Evolutionary conservation across 2,888 invertebrate species (phyloP).

Genomic region (Galerucella calmariensis): DNA sequence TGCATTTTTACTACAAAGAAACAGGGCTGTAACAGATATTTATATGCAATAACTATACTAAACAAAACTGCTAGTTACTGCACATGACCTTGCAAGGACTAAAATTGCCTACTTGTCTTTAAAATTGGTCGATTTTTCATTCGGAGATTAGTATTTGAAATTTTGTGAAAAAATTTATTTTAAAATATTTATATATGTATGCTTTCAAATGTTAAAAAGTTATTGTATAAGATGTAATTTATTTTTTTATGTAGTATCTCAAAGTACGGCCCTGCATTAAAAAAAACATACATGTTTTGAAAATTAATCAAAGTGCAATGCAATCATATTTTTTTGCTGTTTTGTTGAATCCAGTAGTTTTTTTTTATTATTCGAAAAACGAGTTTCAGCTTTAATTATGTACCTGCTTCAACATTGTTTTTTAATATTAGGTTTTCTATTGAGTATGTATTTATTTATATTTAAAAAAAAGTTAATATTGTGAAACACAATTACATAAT

Average conservation of each 20-base stretch:
- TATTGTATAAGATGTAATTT: not conserved
- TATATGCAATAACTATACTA: not conserved
- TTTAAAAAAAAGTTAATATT: no score
- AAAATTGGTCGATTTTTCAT: no score
- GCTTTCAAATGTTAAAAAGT: no score
- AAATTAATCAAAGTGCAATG: slow-evolving; percentile 16
- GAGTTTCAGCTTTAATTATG: slow-evolving; percentile 14
- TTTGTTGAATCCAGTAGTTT: slow-evolving; percentile 5
- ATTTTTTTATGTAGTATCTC: not conserved
- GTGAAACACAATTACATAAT: not conserved
- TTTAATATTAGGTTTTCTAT: slow-evolving; percentile 19
- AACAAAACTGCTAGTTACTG: not conserved
- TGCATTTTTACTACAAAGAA: not conserved
- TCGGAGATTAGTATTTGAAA: no score
- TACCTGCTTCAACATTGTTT: slow-evolving; percentile 10
- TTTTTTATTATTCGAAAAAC: slow-evolving; percentile 7
- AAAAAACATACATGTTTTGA: not conserved
- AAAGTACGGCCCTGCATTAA: not conserved
- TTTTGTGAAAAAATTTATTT: no score
- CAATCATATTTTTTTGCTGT: slow-evolving; percentile 18
- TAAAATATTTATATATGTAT: no score
- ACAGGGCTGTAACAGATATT: not conserved
- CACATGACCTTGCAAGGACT: no score
- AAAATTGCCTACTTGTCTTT: no score
- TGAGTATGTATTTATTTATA: slow-evolving; percentile 19